Percentiles rank a stretch among this genome's conserved stretches.
Evolutionary conservation across 2,888 invertebrate species (phyloP).

Genomic region (Nemoura dubitans): DNA sequence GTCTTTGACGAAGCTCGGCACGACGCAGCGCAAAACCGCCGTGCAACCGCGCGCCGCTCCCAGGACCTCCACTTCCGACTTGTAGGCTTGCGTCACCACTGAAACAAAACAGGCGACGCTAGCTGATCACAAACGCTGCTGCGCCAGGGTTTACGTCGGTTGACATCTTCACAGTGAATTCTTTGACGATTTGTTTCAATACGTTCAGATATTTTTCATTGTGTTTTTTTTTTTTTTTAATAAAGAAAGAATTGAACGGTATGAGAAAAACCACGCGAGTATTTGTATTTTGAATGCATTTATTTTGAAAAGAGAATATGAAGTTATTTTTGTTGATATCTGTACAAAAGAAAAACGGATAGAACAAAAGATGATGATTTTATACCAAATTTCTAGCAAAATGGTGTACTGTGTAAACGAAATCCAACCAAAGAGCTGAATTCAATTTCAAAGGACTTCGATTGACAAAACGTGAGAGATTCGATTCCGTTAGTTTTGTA

Average conservation of each 20-base stretch:
- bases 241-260: too few species aligned
- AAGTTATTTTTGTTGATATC: not conserved
- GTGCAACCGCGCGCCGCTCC: constrained; percentile 76
- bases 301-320: too few species aligned
- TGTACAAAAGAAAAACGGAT: not conserved
- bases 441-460: not conserved
- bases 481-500: not conserved
- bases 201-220: too few species aligned
- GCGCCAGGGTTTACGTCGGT: too few species aligned
- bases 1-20: constrained; percentile 78
- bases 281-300: too few species aligned
- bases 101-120: constrained; percentile 55
- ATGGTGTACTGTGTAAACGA: not conserved
- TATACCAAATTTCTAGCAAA: not conserved
- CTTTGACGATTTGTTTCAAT: too few species aligned
- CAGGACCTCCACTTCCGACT: constrained; percentile 76
- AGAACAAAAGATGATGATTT: not conserved
- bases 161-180: too few species aligned
- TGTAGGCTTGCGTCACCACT: constrained; percentile 79
- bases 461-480: not conserved
- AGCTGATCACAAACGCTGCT: not conserved
- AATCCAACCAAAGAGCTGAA: not conserved
- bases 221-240: too few species aligned
- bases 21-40: constrained; percentile 75
- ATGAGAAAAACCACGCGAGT: too few species aligned